These are phyloP conservation scores for Apotomis betuletana DNA, from an alignment of 2,888 invertebrate genomes.

Conservation along the genomic window DNA sequence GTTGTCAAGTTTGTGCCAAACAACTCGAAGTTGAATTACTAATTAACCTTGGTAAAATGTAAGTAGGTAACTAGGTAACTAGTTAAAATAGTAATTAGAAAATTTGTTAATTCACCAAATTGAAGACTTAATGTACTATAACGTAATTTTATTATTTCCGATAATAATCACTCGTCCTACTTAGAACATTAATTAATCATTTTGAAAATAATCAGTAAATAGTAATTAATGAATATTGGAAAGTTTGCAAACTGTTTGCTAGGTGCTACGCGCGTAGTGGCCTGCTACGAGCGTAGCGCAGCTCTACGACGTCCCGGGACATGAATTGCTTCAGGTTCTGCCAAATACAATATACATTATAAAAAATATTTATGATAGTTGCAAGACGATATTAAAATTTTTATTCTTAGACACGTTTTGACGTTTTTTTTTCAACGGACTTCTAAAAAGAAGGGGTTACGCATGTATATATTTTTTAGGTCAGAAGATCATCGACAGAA, in stretches of 20 bases:
- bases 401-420: too few species aligned
- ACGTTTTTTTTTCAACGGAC: too few species aligned
- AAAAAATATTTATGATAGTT: too few species aligned
- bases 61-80: constrained; percentile 11
- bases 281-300: constrained; percentile 18
- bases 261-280: constrained; percentile 21
- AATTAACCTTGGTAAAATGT: constrained; percentile 30
- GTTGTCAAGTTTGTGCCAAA: constrained; percentile 15
- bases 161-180: background rate
- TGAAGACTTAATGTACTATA: background rate
- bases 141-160: background rate
- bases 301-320: constrained; percentile 5
- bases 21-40: constrained; percentile 33
- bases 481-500: too few species aligned
- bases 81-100: constrained; percentile 3
- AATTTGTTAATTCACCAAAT: background rate
- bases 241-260: background rate
- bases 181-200: background rate
- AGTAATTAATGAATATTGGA: background rate
- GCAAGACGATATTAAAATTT: too few species aligned
- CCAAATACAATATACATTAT: background rate
- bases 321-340: background rate
- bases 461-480: too few species aligned
- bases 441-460: too few species aligned
- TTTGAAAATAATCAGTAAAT: background rate